These are phyloP conservation scores for Tinamus major DNA, from an alignment of 2,797 vertebrate species.

Conservation along the genomic window DNA sequence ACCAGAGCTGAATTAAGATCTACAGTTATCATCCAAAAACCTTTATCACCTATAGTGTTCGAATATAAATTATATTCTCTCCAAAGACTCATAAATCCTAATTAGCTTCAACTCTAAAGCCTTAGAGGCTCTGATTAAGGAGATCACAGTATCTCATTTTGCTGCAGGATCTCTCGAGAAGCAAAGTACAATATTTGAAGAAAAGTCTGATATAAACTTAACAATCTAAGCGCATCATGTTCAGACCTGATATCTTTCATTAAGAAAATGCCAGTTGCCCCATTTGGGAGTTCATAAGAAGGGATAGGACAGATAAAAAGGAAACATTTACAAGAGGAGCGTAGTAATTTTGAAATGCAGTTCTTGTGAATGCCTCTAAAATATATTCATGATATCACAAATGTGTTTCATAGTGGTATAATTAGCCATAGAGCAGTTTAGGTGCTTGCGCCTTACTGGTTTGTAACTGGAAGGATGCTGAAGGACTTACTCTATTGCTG, in stretches of 20 bases:
- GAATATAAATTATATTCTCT: neutral
- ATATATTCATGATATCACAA: neutral
- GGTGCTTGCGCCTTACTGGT: neutral
- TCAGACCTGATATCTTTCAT: constrained; percentile 8
- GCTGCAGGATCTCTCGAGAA: constrained; percentile 9
- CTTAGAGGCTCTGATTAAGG: constrained; percentile 14
- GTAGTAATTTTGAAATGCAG: neutral
- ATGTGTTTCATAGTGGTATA: neutral
- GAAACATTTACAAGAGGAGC: neutral
- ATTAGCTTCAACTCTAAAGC: constrained; percentile 36
- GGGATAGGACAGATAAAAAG: neutral
- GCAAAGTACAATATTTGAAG: neutral
- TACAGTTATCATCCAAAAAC: neutral
- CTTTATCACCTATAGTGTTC: neutral
- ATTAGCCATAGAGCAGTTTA: neutral
- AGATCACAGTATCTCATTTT: neutral
- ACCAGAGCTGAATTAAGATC: neutral
- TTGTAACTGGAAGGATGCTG: neutral
- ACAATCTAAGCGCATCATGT: neutral
- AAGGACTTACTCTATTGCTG: neutral
- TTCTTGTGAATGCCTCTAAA: neutral
- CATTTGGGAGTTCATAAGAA: neutral
- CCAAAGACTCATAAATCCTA: constrained; percentile 18
- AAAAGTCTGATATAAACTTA: neutral
- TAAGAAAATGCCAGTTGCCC: neutral